Evolutionary conservation across 2,113 vertebrate species (phyloP), one percentile per base, ranked within the genome.

Genomic region (Meriones unguiculatus): DNA sequence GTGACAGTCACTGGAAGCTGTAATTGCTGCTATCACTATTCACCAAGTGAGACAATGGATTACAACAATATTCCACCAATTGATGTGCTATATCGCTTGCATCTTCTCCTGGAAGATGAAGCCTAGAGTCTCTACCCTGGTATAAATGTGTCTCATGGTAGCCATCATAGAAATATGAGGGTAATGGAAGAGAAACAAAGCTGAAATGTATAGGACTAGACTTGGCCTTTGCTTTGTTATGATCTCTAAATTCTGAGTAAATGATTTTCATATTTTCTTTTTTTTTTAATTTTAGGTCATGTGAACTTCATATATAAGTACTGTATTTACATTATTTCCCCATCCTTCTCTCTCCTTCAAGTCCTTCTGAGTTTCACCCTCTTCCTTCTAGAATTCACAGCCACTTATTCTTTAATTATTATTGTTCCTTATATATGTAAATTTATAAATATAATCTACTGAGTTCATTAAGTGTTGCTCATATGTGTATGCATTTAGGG

Each of bases 201-300:
- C 35, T 93, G 70, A 93, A 87, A 76, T 80, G 18, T 69, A 17
- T 1, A 64, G 76, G 67, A 46, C 10, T 38, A 65, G 50, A 81
- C 73, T 7, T 73, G 52, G 46, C 62, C 54, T 93, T 6, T 92
- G 46, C 41, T 80, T 84, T 89, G 3, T 72, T 65, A 5, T 67
- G 18, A 65, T 78, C 67, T 96, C 30, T 96, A 90, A 89, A 90
- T 93, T 95, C 57, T 93, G 80, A 84, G 28, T 62, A 65, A 59
- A 76, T 86, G 73, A 46, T 91, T 38, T 67, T 69, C 46, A 52
- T 35, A 32, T 69, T 69, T 17, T 14, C 35, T 89, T 88, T 80
- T 64, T 3, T 11, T 62, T 54, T 54, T 81, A 54, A 64, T 84
- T 84, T 84, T 8, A 84, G 59, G 41, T 84, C 54, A 64, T 9